Evolutionary conservation across 2,113 vertebrate genomes (phyloP).

Genomic region (Centrocercus urophasianus): DNA sequence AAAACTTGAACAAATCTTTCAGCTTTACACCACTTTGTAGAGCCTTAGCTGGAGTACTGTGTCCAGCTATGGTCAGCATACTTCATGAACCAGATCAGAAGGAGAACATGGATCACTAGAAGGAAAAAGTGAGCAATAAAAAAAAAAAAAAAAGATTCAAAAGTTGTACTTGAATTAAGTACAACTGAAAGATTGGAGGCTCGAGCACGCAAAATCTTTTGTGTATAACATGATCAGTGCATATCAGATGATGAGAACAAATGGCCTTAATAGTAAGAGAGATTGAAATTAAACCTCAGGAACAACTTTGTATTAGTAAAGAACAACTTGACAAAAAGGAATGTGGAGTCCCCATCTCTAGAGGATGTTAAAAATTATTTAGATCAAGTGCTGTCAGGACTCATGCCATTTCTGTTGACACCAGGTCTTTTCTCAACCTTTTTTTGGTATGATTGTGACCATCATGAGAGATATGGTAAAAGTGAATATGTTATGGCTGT

Average conservation of each 20-base stretch:
- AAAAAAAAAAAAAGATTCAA: background rate
- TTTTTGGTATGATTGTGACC: background rate
- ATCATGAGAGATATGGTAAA: background rate
- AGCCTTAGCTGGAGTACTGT: background rate
- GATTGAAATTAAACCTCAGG: background rate
- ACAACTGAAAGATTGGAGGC: background rate
- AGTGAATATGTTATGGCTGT: background rate
- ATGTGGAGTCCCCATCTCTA: background rate
- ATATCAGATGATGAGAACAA: background rate
- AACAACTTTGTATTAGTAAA: background rate
- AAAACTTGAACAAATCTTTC: slow-evolving; percentile 10
- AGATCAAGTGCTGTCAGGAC: background rate
- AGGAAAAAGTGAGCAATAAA: background rate
- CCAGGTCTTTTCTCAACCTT: background rate
- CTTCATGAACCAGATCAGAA: background rate
- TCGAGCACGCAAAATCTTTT: background rate
- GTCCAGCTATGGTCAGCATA: background rate
- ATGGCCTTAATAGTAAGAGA: background rate
- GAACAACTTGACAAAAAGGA: background rate
- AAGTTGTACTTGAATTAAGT: background rate
- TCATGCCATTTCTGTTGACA: background rate
- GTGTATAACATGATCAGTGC: background rate
- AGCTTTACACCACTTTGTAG: background rate
- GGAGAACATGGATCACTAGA: background rate
- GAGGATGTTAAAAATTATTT: background rate